A percentile compares a stretch with the other conserved stretches of the same genome.
phyloP scores from a whole-genome alignment of 1,140 invertebrate species.

The Diplogasteroides magnus region DNA sequence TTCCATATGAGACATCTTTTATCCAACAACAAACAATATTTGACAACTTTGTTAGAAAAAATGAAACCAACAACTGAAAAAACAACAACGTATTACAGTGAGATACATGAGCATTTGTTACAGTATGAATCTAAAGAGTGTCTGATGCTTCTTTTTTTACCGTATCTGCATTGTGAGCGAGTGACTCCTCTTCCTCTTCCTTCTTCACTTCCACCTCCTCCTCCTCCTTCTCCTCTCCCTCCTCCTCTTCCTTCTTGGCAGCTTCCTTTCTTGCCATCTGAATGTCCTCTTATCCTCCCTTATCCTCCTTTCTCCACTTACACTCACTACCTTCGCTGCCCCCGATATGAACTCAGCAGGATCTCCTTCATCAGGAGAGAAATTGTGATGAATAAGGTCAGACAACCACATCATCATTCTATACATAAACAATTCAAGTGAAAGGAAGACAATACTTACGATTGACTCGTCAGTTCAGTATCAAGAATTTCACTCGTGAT shows the following conservation, averaged over 20 bases:
- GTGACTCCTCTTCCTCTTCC: background rate
- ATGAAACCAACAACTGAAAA: no score
- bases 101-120: no score
- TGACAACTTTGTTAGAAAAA: no score
- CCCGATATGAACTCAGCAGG: background rate
- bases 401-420: background rate
- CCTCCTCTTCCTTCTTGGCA: background rate
- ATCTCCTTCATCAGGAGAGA: background rate
- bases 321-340: background rate
- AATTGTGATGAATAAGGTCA: background rate
- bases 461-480: slow-evolving; percentile 42
- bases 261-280: background rate
- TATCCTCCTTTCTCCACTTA: background rate
- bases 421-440: background rate
- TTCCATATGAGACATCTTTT: no score
- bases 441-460: slow-evolving; percentile 20
- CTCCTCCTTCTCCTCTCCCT: background rate
- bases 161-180: no score
- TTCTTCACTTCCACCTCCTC: background rate
- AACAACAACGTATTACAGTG: no score
- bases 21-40: no score
- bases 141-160: no score
- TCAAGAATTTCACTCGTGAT: slow-evolving; percentile 49
- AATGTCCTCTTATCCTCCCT: background rate
- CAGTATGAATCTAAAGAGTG: no score